phyloP scores from a whole-genome alignment of 1,140 invertebrate species.

The Kradibia gibbosae region DNA sequence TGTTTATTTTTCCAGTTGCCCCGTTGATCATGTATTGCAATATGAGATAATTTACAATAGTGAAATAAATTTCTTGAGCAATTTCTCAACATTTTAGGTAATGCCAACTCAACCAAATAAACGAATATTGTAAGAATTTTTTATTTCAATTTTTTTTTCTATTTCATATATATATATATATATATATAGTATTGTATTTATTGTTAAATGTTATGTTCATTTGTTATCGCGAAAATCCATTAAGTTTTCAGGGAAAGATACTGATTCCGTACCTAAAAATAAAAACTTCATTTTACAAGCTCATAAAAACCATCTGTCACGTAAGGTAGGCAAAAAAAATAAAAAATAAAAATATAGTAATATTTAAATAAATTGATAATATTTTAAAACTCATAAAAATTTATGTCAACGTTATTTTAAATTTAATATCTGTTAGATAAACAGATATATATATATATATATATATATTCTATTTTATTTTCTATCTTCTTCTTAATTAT shows the following conservation, averaged over 20 bases:
- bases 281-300: conserved; percentile 1
- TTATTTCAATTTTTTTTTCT: not conserved
- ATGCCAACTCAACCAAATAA: not conserved
- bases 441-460: too few species aligned
- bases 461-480: not conserved
- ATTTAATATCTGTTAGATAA: not conserved
- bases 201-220: not conserved
- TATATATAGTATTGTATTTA: not conserved
- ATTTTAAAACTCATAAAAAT: not conserved
- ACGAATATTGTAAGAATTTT: not conserved
- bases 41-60: conserved; percentile 4
- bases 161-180: not conserved
- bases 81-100: conserved; percentile 16
- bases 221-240: not conserved
- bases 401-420: not conserved
- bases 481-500: not conserved
- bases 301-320: not conserved
- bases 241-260: not conserved
- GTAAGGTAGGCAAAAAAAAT: not conserved
- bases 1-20: not conserved
- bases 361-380: conserved; percentile 8
- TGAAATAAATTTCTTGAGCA: not conserved
- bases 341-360: not conserved
- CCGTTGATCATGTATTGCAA: not conserved
- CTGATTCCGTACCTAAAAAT: not conserved